Percentiles rank a stretch among this genome's conserved stretches.
phyloP scores from a whole-genome alignment of 2,797 vertebrate genomes.

The Garrulus glandarius region DNA sequence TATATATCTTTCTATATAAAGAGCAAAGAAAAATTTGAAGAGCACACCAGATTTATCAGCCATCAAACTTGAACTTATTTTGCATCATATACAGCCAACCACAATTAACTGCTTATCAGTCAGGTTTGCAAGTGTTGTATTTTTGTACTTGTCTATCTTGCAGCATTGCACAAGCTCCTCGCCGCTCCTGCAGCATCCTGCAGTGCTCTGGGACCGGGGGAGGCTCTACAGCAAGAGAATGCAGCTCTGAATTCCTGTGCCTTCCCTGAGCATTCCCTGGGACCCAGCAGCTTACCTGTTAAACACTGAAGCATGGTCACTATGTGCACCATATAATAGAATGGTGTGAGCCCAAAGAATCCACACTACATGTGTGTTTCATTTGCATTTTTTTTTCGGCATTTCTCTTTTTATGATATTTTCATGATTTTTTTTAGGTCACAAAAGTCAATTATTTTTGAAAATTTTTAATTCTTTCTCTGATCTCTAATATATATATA shows the following conservation, averaged over 20 bases:
- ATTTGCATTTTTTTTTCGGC: background rate
- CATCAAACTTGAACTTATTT: background rate
- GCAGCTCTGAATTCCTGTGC: background rate
- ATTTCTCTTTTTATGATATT: background rate
- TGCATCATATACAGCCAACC: background rate
- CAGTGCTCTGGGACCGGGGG: background rate
- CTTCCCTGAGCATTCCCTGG: background rate
- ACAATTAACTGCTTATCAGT: background rate
- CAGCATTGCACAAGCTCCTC: background rate
- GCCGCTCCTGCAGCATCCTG: fast-evolving
- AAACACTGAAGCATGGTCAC: background rate
- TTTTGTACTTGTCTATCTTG: background rate
- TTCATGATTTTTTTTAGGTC: background rate
- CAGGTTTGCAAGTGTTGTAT: background rate
- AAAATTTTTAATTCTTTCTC: background rate
- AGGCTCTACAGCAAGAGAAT: background rate
- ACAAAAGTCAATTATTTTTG: background rate
- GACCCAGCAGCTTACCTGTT: background rate
- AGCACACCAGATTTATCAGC: background rate
- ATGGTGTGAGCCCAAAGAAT: background rate
- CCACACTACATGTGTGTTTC: fast-evolving
- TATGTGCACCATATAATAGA: fast-evolving
- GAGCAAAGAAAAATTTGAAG: background rate
- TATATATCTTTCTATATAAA: background rate
- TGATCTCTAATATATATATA: background rate